Conservation (phyloP, 2,797 vertebrate genomes). For the Squalus acanthias region DNA sequence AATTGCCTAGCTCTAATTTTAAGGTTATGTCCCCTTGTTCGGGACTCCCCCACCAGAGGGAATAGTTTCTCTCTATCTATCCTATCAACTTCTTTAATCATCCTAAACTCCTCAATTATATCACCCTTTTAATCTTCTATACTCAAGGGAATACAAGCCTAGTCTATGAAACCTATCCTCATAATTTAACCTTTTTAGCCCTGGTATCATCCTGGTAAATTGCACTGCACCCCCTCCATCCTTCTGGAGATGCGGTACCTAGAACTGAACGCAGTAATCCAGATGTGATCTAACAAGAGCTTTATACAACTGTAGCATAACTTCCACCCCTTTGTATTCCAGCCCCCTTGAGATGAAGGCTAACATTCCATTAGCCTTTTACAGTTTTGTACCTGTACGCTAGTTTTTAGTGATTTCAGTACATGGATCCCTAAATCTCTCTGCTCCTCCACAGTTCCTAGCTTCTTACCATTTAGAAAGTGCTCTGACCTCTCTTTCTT, state of each 20-base stretch:
- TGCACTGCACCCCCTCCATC: background rate
- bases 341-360: background rate
- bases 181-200: too few species aligned
- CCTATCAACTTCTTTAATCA: too few species aligned
- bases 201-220: background rate
- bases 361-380: background rate
- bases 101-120: too few species aligned
- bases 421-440: background rate
- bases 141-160: too few species aligned
- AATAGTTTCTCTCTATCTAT: too few species aligned
- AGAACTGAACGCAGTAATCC: background rate
- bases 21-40: too few species aligned
- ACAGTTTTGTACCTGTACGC: background rate
- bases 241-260: background rate
- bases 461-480: background rate
- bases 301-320: background rate
- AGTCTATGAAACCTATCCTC: too few species aligned
- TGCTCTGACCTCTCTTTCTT: background rate
- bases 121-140: too few species aligned
- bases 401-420: background rate
- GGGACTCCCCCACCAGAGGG: too few species aligned
- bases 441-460: background rate
- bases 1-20: too few species aligned
- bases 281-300: background rate
- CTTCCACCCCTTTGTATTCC: background rate